Evolutionary conservation across 2,888 invertebrate species (phyloP).

Genomic region (Torymus aiolomorphi): DNA sequence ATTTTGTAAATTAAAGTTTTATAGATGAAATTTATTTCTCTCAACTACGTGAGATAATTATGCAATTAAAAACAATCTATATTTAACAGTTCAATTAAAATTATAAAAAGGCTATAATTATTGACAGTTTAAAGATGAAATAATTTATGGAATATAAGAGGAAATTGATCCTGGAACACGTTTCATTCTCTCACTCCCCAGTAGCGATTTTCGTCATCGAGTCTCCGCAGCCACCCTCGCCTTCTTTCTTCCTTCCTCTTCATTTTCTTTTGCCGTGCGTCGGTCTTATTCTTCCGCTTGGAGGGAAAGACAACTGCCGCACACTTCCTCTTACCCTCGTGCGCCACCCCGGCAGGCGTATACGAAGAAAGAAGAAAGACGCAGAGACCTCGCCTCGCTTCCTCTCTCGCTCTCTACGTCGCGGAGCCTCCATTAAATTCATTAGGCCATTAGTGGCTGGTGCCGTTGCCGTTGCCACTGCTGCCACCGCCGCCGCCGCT

Average conservation of each 20-base stretch:
- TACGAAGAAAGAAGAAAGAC: no score
- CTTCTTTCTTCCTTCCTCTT: conserved; percentile 19
- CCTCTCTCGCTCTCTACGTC: conserved; percentile 44
- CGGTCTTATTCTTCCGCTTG: conserved; percentile 5
- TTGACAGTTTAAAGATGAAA: no score
- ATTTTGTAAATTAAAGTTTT: no score
- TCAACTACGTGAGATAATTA: no score
- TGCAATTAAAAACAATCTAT: no score
- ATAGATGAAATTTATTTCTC: no score
- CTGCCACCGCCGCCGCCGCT: conserved; percentile 59
- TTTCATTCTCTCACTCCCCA: neutral
- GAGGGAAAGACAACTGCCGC: neutral
- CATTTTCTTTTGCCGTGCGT: conserved; percentile 20
- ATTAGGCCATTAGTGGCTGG: conserved; percentile 76
- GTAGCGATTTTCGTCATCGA: conserved; percentile 34
- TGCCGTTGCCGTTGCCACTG: conserved; percentile 18
- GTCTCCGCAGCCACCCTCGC: conserved; percentile 45
- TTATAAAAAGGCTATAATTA: no score
- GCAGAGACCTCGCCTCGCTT: no score
- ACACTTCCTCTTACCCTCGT: neutral
- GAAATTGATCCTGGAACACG: neutral
- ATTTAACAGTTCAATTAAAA: no score
- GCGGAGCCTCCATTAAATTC: conserved; percentile 75
- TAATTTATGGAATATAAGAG: neutral
- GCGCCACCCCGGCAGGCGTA: no score